Percentiles rank a stretch among this genome's conserved stretches.
phyloP scores from a whole-genome alignment of 2,113 vertebrate genomes.

The human (Homo sapiens) region GRCh38 chr14:21544001-21544500 shows the following conservation, averaged over 20 bases:
- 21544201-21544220: background rate
- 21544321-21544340: no score
- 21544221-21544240: background rate
- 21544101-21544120: background rate
- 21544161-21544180: background rate
- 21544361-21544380: no score
- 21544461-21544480: no score
- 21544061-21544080: background rate
- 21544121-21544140: background rate
- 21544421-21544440: no score
- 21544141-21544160: background rate
- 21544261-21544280: background rate
- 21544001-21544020: slow-evolving; percentile 28
- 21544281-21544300: rapidly evolving
- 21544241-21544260: background rate
- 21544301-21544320: background rate
- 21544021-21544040: background rate
- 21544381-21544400: no score
- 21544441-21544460: no score
- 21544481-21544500: no score
- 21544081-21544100: background rate
- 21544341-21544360: no score
- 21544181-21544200: background rate
- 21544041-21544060: background rate
- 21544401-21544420: no score